phyloP scores from a whole-genome alignment of 2,113 vertebrate species.

The Aspidoscelis tigris region DNA sequence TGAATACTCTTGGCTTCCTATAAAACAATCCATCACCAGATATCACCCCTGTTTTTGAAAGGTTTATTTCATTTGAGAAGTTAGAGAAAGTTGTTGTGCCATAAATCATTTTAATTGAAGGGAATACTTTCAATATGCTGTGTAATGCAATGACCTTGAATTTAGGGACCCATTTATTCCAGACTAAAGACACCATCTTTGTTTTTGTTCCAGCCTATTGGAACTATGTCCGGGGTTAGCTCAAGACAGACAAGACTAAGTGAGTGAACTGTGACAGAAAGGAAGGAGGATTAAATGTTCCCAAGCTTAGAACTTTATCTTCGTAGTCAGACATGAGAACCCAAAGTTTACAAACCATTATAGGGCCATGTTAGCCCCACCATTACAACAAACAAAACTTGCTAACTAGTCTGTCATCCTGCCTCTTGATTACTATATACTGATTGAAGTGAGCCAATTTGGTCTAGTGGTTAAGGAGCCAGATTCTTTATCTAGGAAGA shows the following conservation, averaged over 20 bases:
- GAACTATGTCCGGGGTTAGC: conserved; percentile 43
- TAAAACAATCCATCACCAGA: conserved; percentile 35
- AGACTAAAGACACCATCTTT: conserved; percentile 33
- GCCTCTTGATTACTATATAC: background rate
- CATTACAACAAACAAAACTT: background rate
- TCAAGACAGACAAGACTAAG: conserved; percentile 48
- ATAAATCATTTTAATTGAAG: conserved; percentile 50
- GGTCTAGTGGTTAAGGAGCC: too few species aligned
- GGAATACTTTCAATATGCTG: conserved; percentile 32
- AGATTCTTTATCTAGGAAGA: too few species aligned
- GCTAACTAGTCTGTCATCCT: background rate
- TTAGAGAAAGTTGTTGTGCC: conserved; percentile 15
- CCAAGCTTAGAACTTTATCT: conserved; percentile 32
- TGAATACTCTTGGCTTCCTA: conserved; percentile 19
- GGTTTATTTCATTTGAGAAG: conserved; percentile 46
- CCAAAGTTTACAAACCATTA: conserved; percentile 35
- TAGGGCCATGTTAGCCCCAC: background rate
- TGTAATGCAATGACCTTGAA: conserved; percentile 40
- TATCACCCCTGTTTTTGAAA: background rate
- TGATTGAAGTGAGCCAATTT: too few species aligned
- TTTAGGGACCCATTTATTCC: conserved; percentile 27
- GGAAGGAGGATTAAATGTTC: conserved; percentile 8
- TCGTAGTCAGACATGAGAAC: conserved; percentile 38
- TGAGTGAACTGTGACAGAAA: conserved; percentile 50
- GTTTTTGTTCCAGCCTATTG: conserved; percentile 54